Percentiles rank a stretch among this genome's conserved stretches.
These are phyloP conservation scores for Albula glossodonta DNA, from an alignment of 2,113 vertebrate genomes.

Conservation along the genomic window DNA sequence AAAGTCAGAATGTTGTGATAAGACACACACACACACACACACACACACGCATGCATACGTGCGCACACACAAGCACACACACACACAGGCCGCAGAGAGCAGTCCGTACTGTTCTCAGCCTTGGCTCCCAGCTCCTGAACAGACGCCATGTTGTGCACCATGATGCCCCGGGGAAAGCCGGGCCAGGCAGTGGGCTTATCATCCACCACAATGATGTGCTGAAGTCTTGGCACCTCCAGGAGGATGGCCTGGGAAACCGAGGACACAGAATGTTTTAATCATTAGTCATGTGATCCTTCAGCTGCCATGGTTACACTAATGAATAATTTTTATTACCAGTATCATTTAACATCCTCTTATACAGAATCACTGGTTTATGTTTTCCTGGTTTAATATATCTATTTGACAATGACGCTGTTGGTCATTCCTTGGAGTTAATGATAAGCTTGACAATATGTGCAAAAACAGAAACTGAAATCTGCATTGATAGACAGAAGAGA, in stretches of 20 bases:
- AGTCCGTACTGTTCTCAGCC: constrained; percentile 71
- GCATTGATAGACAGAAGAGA: neutral
- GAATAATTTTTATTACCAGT: neutral
- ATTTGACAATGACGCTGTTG: neutral
- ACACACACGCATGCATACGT: neutral
- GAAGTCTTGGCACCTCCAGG: constrained; percentile 82
- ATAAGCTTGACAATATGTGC: neutral
- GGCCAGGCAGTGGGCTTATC: constrained; percentile 78
- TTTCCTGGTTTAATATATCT: neutral
- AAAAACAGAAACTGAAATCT: neutral
- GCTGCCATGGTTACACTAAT: neutral
- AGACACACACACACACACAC: neutral
- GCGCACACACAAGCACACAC: too few relatives aligned
- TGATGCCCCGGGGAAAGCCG: constrained; percentile 83
- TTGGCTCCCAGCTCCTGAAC: constrained; percentile 88
- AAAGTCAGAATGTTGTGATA: too few relatives aligned
- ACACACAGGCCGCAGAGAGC: neutral
- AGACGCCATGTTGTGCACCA: constrained; percentile 84
- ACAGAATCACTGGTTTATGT: neutral
- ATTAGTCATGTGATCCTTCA: neutral
- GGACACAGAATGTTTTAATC: neutral
- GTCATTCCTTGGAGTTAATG: neutral
- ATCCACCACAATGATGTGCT: constrained; percentile 91
- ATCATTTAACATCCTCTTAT: neutral
- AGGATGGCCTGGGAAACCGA: constrained; percentile 78